Evolutionary conservation across 2,888 invertebrate species (phyloP).

Genomic region (Esperia sulphurella): DNA sequence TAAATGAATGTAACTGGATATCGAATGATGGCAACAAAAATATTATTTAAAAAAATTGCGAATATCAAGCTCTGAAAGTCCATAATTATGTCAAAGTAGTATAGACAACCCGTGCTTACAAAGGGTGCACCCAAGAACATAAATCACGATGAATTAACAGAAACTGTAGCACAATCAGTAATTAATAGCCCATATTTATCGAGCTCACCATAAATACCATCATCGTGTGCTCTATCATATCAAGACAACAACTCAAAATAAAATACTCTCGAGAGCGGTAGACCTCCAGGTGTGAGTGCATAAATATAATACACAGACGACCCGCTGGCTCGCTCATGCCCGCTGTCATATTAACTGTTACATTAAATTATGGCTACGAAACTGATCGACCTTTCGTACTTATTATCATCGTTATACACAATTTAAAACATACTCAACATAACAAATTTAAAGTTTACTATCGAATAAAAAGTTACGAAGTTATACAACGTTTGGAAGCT

Average conservation of each 20-base stretch:
- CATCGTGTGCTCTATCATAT: slow-evolving; percentile 60
- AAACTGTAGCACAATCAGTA: slow-evolving; percentile 69
- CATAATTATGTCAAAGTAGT: not conserved
- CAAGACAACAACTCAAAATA: slow-evolving; percentile 66
- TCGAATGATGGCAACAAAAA: too few species aligned
- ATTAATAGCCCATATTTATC: slow-evolving; percentile 74
- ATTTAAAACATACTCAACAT: slow-evolving; percentile 26
- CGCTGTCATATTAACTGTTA: slow-evolving; percentile 79
- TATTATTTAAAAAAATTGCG: too few species aligned
- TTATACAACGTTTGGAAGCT: slow-evolving; percentile 28
- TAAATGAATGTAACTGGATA: too few species aligned
- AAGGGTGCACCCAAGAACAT: slow-evolving; percentile 31
- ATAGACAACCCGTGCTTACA: slow-evolving; percentile 20
- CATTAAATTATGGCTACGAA: slow-evolving; percentile 76
- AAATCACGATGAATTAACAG: slow-evolving; percentile 71
- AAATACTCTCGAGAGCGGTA: slow-evolving; percentile 52
- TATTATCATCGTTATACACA: slow-evolving; percentile 43
- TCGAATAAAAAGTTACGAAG: slow-evolving; percentile 9
- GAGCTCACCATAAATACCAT: slow-evolving; percentile 63
- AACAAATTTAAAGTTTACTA: slow-evolving; percentile 7
- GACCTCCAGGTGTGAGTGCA: slow-evolving; percentile 79
- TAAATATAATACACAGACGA: slow-evolving; percentile 73
- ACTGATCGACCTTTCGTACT: slow-evolving; percentile 60
- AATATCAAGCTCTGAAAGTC: not conserved
- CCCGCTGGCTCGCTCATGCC: slow-evolving; percentile 76